phyloP scores from a whole-genome alignment of 2,888 invertebrate genomes.

The Stenolophus ochropezus region DNA sequence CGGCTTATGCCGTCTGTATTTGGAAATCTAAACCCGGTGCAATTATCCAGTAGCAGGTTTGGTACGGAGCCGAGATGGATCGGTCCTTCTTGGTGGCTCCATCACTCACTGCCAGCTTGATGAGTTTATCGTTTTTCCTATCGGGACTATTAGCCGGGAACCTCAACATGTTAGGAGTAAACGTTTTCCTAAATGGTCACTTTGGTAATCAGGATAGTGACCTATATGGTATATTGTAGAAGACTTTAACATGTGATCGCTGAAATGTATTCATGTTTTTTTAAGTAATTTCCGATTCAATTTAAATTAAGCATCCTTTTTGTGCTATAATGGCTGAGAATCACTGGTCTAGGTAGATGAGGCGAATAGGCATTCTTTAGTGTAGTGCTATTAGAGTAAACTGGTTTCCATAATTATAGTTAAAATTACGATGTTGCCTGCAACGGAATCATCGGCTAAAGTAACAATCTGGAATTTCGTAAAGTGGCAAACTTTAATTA shows the following conservation, averaged over 20 bases:
- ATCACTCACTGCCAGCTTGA: conserved; percentile 42
- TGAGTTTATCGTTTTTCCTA: conserved; percentile 41
- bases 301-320: background rate
- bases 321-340: background rate
- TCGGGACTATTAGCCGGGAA: conserved; percentile 7
- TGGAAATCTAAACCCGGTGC: conserved; percentile 10
- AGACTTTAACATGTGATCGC: too few relatives aligned
- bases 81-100: background rate
- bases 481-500: background rate
- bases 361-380: conserved; percentile 36
- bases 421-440: conserved; percentile 41
- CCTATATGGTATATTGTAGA: too few relatives aligned
- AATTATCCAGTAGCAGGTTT: conserved; percentile 16
- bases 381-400: conserved; percentile 37
- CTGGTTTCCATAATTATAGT: conserved; percentile 44
- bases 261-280: too few relatives aligned
- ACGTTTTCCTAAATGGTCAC: too few relatives aligned
- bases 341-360: background rate
- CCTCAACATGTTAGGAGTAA: background rate
- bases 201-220: too few relatives aligned
- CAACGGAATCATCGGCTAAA: conserved; percentile 25
- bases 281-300: too few relatives aligned
- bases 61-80: background rate
- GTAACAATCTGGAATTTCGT: background rate
- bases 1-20: background rate